Conservation (phyloP, 2,888 invertebrate species). For the Andrena trimmerana region DNA sequence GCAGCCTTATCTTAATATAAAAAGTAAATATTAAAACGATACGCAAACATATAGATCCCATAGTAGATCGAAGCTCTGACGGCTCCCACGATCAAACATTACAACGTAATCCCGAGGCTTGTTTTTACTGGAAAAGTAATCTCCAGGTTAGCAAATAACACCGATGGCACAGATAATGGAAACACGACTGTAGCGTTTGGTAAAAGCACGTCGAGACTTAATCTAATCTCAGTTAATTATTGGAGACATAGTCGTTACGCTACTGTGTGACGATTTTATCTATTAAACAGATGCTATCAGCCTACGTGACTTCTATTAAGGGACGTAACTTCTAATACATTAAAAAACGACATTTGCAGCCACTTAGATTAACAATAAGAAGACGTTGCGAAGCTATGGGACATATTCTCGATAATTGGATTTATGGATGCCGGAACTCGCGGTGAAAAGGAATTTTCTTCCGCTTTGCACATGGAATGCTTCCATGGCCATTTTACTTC, state of each 20-base stretch:
- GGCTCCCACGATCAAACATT: too few species aligned
- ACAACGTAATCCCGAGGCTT: too few species aligned
- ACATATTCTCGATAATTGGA: not conserved
- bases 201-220: not conserved
- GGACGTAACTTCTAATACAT: not conserved
- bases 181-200: not conserved
- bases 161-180: too few species aligned
- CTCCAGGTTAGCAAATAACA: not conserved
- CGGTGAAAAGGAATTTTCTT: not conserved
- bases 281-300: not conserved
- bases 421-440: not conserved
- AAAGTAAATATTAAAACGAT: too few species aligned
- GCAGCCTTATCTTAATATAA: too few species aligned
- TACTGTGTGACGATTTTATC: not conserved
- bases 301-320: not conserved
- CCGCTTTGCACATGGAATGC: not conserved
- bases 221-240: slow-evolving; percentile 17
- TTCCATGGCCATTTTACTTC: slow-evolving; percentile 4
- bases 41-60: too few species aligned
- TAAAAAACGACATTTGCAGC: not conserved
- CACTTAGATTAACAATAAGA: not conserved
- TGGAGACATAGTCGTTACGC: not conserved
- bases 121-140: not conserved
- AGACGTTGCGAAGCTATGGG: not conserved
- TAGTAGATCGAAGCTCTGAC: too few species aligned